A percentile compares a stretch with the other conserved stretches of the same genome.
These are phyloP conservation scores for Mylabris phalerata DNA, from an alignment of 1,140 invertebrate species.

Conservation along the genomic window DNA sequence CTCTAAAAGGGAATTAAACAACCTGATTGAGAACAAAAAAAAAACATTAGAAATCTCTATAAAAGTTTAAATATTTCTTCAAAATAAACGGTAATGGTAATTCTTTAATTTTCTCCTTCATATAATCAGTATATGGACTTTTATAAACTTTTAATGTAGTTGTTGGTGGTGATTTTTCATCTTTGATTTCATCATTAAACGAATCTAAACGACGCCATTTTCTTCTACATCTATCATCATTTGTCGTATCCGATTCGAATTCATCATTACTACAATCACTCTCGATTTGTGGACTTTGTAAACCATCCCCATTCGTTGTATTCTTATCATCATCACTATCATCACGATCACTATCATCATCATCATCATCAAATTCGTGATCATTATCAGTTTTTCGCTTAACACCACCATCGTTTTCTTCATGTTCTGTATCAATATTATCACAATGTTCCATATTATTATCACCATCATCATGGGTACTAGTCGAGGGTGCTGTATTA, in stretches of 20 bases:
- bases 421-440: neutral
- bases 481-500: neutral
- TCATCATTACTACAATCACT: neutral
- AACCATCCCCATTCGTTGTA: neutral
- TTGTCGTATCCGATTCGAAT: neutral
- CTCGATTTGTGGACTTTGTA: neutral
- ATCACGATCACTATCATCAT: neutral
- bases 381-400: neutral
- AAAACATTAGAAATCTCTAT: slow-evolving; percentile 41
- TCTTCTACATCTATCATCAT: slow-evolving; percentile 13
- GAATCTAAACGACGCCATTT: slow-evolving; percentile 5
- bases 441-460: neutral
- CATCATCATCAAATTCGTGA: neutral
- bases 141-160: slow-evolving; percentile 27
- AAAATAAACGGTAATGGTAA: slow-evolving; percentile 51
- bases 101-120: slow-evolving; percentile 48
- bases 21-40: too few relatives aligned
- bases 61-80: slow-evolving; percentile 51
- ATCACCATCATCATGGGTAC: neutral
- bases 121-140: slow-evolving; percentile 39
- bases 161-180: slow-evolving; percentile 7
- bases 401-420: neutral
- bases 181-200: neutral
- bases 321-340: neutral
- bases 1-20: too few relatives aligned